Conservation (phyloP, 2,797 vertebrate species). For the Schizopygopsis malacanthus region DNA sequence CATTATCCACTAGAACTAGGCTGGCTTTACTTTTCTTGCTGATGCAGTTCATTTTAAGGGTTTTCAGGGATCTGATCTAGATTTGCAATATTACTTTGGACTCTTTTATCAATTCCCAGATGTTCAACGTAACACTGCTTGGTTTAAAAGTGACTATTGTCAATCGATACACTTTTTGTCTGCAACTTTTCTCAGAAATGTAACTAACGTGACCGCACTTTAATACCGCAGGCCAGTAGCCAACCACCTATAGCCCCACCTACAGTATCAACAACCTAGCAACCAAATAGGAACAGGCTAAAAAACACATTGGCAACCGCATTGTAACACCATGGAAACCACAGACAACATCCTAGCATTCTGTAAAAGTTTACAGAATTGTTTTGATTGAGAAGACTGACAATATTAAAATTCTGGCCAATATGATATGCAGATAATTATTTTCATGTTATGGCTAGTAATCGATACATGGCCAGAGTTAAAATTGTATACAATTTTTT, state of each 20-base stretch:
- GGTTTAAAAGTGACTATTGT: not conserved
- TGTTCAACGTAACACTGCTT: not conserved
- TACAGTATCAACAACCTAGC: not conserved
- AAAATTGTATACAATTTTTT: too few relatives aligned
- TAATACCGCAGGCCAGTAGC: not conserved
- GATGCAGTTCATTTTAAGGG: not conserved
- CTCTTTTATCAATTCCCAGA: not conserved
- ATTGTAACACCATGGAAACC: too few relatives aligned
- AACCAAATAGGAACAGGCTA: not conserved
- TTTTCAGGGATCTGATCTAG: not conserved
- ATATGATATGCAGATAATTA: too few relatives aligned
- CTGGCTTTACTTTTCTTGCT: slow-evolving; percentile 4
- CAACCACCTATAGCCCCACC: not conserved
- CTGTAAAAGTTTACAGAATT: too few relatives aligned
- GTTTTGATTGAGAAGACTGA: too few relatives aligned
- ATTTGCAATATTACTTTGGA: not conserved
- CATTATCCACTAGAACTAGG: not conserved
- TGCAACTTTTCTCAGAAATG: not conserved
- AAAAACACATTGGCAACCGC: too few relatives aligned
- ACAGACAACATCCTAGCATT: too few relatives aligned
- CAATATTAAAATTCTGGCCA: too few relatives aligned
- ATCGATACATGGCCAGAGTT: too few relatives aligned
- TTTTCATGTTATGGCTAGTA: too few relatives aligned
- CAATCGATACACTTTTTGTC: not conserved
- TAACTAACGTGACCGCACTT: not conserved